Base-by-base conservation (phyloP, 2,797 vertebrate genomes). In the Gobio occitaniae region DNA sequence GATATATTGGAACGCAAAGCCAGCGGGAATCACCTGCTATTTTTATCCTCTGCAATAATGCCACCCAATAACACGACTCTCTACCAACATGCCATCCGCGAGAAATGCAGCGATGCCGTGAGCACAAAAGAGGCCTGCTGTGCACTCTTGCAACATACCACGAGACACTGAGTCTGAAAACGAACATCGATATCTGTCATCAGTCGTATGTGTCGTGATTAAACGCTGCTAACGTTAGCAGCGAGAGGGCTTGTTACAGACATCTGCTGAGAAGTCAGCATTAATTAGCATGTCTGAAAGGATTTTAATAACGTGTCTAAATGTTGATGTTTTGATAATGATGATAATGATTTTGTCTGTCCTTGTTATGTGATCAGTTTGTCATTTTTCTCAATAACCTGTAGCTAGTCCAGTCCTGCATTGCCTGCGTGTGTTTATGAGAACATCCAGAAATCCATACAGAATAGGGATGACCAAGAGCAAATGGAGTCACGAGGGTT, bases 1-100 rank as follows among this genome's bases (percentile, higher is more conserved):
- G 85, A 86, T 83, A 74, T 82, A 88, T 86, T 78, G 48, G 80
- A 82, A 76, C 32, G 77, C 68, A 80, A 74, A 69, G 71, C 87
- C 87, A 25, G 84, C 70, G 72, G 85, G 85, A 86, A 85, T 75
- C 75, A 79, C 61, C 50, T 59, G 61, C 84, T 65, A 74, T 84
- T 84, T 85, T 77, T 84, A 84, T 82, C 72, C 54, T 16, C 61
- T 3, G 21, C 68, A 84, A 87, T 87, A 78, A 86, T 44, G 32
- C 5, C 77, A 69, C 88, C 83, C 54, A 83, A 87, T 89, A 88
- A 71, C 52, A 63, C 12, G 29, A 36, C 63, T 50, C 12, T 63
- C 25, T 19, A 32, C 29, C 47, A 2, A 19, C 78, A 41, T 38
- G 17, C 68, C 25, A 32, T 36, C n/a, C 44, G 4, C 15, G 15